phyloP scores from a whole-genome alignment of 2,113 vertebrate genomes.

The Grus americana region DNA sequence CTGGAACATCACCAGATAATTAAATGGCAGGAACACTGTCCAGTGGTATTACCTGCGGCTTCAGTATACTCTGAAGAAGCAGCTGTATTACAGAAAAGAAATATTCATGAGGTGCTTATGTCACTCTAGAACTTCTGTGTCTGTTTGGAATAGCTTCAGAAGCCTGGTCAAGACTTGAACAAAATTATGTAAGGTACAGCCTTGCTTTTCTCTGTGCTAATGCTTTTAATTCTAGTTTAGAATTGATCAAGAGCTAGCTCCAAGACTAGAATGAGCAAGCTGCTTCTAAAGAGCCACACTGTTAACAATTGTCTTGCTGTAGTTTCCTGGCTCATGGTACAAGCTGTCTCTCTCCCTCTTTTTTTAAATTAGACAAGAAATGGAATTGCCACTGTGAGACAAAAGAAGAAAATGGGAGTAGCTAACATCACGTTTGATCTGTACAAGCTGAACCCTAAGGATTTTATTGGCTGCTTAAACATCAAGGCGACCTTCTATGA shows the following conservation, averaged over 20 bases:
- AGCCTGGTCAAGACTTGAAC: not conserved
- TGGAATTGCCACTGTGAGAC: not conserved
- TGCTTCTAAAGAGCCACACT: not conserved
- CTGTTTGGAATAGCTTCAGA: not conserved
- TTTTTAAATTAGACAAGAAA: slow-evolving; percentile 47
- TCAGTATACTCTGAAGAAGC: not conserved
- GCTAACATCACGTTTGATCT: slow-evolving; percentile 84
- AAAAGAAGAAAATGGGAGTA: slow-evolving; percentile 79
- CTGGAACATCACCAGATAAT: not conserved
- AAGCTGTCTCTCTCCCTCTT: not conserved
- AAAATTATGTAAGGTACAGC: not conserved
- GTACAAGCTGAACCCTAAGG: slow-evolving; percentile 84
- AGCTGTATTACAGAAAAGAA: not conserved
- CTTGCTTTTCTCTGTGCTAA: not conserved
- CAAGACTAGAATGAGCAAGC: not conserved
- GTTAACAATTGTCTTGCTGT: not conserved
- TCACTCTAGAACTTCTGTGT: not conserved
- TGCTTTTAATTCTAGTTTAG: not conserved
- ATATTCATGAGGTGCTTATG: not conserved
- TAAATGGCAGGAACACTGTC: not conserved
- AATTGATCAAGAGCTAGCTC: not conserved
- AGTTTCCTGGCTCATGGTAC: not conserved
- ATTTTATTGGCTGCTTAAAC: slow-evolving; percentile 84
- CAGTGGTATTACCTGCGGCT: not conserved
- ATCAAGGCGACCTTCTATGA: slow-evolving; percentile 84